Conservation (phyloP, 2,113 vertebrate genomes). For the Prolemur simus region DNA sequence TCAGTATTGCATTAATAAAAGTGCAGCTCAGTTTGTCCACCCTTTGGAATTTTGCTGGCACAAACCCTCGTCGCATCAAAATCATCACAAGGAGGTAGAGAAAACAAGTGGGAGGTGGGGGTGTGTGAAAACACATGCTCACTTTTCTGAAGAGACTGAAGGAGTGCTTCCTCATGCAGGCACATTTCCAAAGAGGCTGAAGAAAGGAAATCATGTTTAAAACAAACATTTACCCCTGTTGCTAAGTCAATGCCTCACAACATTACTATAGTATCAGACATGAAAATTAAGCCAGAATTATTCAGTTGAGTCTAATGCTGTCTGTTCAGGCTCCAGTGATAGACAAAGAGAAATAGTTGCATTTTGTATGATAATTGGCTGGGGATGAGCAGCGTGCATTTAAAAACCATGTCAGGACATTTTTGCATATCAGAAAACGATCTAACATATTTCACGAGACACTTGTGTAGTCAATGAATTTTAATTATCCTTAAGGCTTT, state of each 20-base stretch:
- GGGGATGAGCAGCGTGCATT: constrained; percentile 6
- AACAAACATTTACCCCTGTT: constrained; percentile 64
- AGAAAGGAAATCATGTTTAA: constrained; percentile 56
- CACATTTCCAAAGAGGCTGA: constrained; percentile 54
- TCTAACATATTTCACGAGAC: constrained; percentile 71
- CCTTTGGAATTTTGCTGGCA: constrained; percentile 37
- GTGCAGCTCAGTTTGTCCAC: not conserved
- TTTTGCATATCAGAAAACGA: constrained; percentile 72
- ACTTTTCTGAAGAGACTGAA: constrained; percentile 31
- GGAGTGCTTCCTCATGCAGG: constrained; percentile 6
- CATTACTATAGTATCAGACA: constrained; percentile 59
- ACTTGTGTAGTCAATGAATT: constrained; percentile 66
- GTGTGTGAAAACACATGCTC: constrained; percentile 44
- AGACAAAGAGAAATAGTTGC: constrained; percentile 57
- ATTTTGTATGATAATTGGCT: constrained; percentile 58
- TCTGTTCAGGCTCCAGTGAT: constrained; percentile 48
- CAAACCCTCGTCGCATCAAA: constrained; percentile 22
- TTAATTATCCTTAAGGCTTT: constrained; percentile 58
- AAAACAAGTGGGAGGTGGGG: constrained; percentile 11
- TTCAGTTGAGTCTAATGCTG: constrained; percentile 15
- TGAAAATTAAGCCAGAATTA: constrained; percentile 65
- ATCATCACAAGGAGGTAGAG: constrained; percentile 13
- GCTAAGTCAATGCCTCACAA: constrained; percentile 60
- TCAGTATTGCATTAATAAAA: constrained; percentile 50
- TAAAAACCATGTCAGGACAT: constrained; percentile 46